Evolutionary conservation across 2,797 vertebrate species (phyloP), one percentile per base, ranked within the genome.

Genomic region (Sitta carolinensis): DNA sequence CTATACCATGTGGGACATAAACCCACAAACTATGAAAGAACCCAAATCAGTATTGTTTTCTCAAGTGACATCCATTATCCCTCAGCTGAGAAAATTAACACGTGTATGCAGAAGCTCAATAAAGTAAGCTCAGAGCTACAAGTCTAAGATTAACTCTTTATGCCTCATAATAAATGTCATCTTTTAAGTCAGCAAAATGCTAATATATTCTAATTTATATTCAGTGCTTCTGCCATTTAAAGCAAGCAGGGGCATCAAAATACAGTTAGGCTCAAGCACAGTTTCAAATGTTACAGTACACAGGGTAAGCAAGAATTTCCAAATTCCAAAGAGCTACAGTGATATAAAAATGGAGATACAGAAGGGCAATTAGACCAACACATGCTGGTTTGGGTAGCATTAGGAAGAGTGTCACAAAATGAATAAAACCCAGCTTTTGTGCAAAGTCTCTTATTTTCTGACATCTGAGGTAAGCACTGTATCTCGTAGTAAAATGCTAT

Each of bases 61-160:
- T 94, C 94, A 96, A 96, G 95, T 94, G 94, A 95, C 89, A 96
- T 93, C 92, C 93, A 94, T 96, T 95, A 96, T 96, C 85, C 87
- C 94, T 96, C 94, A 96, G 94, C 89, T 95, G 89, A 96, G 95
- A 95, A 97, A 96, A 96, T 96, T 94, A 96, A 95, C 95, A 95
- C 92, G 30, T 96, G 94, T 90, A 94, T 93, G 79, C 68, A 95
- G 90, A 93, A 96, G 83, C 93, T 95, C 84, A 88, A 82, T 90
- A 96, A 96, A 95, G 91, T 96, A 90, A 95, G 93, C 89, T 96
- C 80, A 89, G 81, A 96, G 87, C 82, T 94, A 75, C 17, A 95
- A 94, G 83, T 88, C 89, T 84, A 86, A 30, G 27, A 89, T 96
- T 96, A 97, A 93, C 95, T 90, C 93, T 91, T 95, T 74, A 74